Evolutionary conservation across 2,113 vertebrate species (phyloP).

Genomic region (Speoplatyrhinus poulsoni): DNA sequence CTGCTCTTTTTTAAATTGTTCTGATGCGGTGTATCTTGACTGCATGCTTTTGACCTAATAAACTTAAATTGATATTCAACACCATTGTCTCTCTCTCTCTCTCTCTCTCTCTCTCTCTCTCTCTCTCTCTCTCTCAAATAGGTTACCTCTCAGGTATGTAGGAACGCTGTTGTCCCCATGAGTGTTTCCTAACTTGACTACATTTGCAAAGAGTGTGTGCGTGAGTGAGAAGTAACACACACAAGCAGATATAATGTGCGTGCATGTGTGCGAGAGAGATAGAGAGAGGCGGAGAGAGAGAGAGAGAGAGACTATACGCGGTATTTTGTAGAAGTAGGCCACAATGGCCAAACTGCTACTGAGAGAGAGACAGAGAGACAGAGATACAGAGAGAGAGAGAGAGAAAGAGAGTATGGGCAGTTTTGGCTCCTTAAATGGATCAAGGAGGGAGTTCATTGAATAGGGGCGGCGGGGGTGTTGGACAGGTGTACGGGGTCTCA

Average conservation of each 20-base stretch:
- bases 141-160: slow-evolving; percentile 63
- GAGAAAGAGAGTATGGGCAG: slow-evolving; percentile 15
- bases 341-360: slow-evolving; percentile 47
- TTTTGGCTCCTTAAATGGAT: slow-evolving; percentile 8
- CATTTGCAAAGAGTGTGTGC: slow-evolving; percentile 34
- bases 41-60: slow-evolving; percentile 36
- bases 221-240: slow-evolving; percentile 2
- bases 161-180: slow-evolving; percentile 51
- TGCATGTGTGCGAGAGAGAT: neutral
- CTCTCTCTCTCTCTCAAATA: slow-evolving; percentile 48
- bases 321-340: slow-evolving; percentile 67
- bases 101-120: slow-evolving; percentile 10
- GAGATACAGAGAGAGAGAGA: slow-evolving; percentile 8
- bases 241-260: neutral
- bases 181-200: slow-evolving; percentile 51
- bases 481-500: no score
- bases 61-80: slow-evolving; percentile 44
- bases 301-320: slow-evolving; percentile 13
- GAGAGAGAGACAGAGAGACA: neutral
- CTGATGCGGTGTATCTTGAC: neutral
- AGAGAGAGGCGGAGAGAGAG: neutral
- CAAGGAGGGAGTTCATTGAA: no score
- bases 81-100: neutral
- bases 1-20: slow-evolving; percentile 3
- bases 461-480: no score